Base-by-base conservation (phyloP, 2,797 vertebrate species). In the Pipistrellus pipistrellus region DNA sequence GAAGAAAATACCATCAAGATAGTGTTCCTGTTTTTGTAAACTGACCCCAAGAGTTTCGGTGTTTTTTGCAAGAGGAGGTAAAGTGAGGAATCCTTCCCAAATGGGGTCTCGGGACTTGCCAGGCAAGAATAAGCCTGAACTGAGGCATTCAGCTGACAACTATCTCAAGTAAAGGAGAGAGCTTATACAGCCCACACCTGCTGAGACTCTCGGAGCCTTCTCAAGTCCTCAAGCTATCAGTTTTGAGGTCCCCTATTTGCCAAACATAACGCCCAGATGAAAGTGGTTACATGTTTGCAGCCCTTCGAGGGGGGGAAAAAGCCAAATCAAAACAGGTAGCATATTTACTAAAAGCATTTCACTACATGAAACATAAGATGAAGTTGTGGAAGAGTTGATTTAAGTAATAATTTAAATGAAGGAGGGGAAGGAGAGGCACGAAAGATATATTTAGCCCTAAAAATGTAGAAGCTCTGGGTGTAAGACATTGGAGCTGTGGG, bases 361-460 rank as follows among this genome's bases (percentile, higher is more conserved):
- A 73, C 32, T 55, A 73, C 18, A 44, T 25, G 55, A 93, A 75
- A 78, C 11, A 10, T 44, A 90, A 48, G 38, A 48, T 81, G 2
- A 94, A 85, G 18, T 7, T 82, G 41, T 53, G 57, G 41, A 76
- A 89, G 7, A 85, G 44, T 23, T 76, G 44, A 84, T 68, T 82
- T 92, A 87, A 81, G 20, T 72, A 78, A 81, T 88, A 78, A 77
- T 85, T 90, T 88, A 82, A 85, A 83, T 73, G 53, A 94, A 27
- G 35, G 55, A 81, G 15, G 32, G 15, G n/a, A 81, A 93, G 44
- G 44, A 73, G 32, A 90, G 44, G 23, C 32, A 85, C 25, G 2
- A 69, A 62, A 78, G 62, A 83, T 71, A 85, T 27, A 89, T 48
- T 83, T 84, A 81, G 66, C 32, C 2, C 12, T 48, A 85, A 73